Conservation (phyloP, 2,888 invertebrate genomes). For the Cotesia congregata region DNA sequence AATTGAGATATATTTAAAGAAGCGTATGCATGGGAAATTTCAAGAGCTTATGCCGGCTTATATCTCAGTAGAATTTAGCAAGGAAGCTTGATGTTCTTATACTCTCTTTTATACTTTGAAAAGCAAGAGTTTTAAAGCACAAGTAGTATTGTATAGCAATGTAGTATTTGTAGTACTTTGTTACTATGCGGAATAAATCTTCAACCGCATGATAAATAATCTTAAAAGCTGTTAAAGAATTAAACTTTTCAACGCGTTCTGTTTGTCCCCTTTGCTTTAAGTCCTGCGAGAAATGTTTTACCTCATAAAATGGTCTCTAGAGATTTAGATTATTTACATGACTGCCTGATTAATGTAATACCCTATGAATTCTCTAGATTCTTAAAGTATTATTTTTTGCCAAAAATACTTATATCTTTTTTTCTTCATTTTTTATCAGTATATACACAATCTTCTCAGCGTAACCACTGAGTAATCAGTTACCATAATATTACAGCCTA, state of each 20-base stretch:
- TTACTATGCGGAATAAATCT: conserved; percentile 34
- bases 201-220: conserved; percentile 35
- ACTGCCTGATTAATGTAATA: conserved; percentile 21
- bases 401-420: no score
- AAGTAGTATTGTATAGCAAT: background rate
- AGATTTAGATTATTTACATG: conserved; percentile 29
- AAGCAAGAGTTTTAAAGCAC: background rate
- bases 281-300: conserved; percentile 10
- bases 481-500: no score
- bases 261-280: conserved; percentile 28
- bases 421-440: no score
- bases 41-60: conserved; percentile 27
- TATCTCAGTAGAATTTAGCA: conserved; percentile 25
- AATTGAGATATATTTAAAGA: background rate
- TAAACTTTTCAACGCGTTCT: conserved; percentile 35
- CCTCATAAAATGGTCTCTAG: conserved; percentile 13
- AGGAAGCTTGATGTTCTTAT: conserved; percentile 24
- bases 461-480: no score
- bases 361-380: conserved; percentile 21
- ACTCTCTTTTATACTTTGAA: conserved; percentile 23
- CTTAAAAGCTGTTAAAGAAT: conserved; percentile 19
- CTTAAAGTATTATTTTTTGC: conserved; percentile 12
- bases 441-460: no score
- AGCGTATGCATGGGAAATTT: conserved; percentile 23
- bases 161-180: conserved; percentile 5